Base-by-base conservation (phyloP, 2,797 vertebrate genomes). In the Hyperoplus immaculatus region DNA sequence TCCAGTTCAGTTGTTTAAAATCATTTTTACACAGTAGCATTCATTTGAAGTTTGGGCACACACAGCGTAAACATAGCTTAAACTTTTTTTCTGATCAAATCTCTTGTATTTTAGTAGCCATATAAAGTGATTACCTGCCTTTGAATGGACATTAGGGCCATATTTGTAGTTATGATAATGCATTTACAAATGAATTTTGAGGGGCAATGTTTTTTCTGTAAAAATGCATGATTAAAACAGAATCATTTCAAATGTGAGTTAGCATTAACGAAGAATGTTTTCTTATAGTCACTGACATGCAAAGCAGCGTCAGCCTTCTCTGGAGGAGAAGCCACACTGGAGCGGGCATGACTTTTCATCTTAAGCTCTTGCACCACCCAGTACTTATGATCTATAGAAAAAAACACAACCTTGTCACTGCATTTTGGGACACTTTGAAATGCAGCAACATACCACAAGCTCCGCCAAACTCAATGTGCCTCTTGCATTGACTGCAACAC, bases 321-420 rank as follows among this genome's bases (percentile, higher is more conserved):
- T 88, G 53, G 83, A 55, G 43, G 91, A 72, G 73, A 94, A 93
- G 47, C 90, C 88, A 1, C 76, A 94, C n/a, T 93, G 68, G 89
- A 93, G 58, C 87, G 82, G 50, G 79, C 58, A 16, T 71, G 76
- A 84, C 88, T 89, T 82, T 85, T 91, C 63, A 41, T 80, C 86
- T 91, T 91, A 68, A 93, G 86, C 82, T 87, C 73, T 51, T 89
- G 86, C 89, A 93, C 90, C 87, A 92, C 86, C 90, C 91, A 93
- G 66, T 94, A 94, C 79, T 93, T 95, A 80, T 68, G 82, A 90
- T 91, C 94, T 95, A 29, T 29, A 29, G 85, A 82, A 89, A 90
- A 87, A 88, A 87, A 92, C 83, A 91, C 56, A 75, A 77, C 60
- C 49, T 9, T 89, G 88, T 92, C 78, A 87, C 72, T 68, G 65